Percentiles rank a stretch among this genome's conserved stretches.
Conservation (phyloP, 2,888 invertebrate genomes). For the Rhimphoctona megacephalus region DNA sequence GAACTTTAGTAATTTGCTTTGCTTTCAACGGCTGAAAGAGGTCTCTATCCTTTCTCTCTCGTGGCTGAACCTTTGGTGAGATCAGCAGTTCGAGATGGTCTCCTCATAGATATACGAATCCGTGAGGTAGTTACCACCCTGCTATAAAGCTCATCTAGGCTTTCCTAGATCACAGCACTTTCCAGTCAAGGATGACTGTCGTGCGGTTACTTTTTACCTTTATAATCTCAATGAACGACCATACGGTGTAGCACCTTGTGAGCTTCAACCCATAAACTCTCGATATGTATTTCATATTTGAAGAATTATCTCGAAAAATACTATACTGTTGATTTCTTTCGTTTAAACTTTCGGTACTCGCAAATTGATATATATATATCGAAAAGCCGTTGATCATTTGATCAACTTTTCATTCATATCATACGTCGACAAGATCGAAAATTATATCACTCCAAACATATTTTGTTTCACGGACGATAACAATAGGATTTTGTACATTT, state of each 20-base stretch:
- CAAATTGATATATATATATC: not conserved
- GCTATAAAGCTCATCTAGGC: slow-evolving; percentile 61
- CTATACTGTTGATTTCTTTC: not conserved
- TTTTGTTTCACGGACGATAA: not conserved
- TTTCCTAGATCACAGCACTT: slow-evolving; percentile 49
- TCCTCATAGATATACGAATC: not conserved
- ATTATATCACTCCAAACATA: not conserved
- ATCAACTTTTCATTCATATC: not conserved
- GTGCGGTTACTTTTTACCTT: slow-evolving; percentile 63
- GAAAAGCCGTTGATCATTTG: not conserved
- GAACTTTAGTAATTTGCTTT: slow-evolving; percentile 75
- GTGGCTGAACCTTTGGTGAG: slow-evolving; percentile 40
- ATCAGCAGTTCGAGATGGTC: slow-evolving; percentile 45
- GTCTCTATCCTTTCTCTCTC: slow-evolving; percentile 58
- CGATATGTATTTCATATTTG: not conserved
- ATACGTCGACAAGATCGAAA: not conserved
- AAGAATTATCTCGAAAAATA: not conserved
- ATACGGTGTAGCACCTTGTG: not conserved
- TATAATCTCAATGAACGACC: slow-evolving; percentile 23
- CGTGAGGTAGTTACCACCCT: slow-evolving; percentile 34
- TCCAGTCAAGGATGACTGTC: slow-evolving; percentile 49
- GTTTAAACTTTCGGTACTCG: not conserved
- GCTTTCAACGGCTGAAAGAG: slow-evolving; percentile 74
- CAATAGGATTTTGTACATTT: not conserved
- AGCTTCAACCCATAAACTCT: not conserved